Conservation (phyloP, 2,113 vertebrate genomes). For the Emberiza fucata region DNA sequence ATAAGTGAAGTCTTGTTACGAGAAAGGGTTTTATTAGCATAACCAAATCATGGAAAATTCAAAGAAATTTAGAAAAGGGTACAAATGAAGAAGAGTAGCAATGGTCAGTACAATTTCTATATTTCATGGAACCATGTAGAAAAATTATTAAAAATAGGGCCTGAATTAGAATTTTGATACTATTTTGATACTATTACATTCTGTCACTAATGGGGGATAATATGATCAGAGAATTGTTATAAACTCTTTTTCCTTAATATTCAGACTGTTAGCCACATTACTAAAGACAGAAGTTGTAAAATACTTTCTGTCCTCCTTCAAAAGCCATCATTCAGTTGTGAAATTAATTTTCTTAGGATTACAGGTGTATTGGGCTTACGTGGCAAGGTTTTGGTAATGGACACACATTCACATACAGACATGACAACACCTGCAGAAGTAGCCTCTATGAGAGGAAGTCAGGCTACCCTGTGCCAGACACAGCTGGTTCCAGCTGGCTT, state of each 20-base stretch:
- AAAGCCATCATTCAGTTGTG: background rate
- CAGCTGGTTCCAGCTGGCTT: background rate
- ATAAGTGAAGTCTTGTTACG: background rate
- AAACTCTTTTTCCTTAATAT: background rate
- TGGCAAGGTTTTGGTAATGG: background rate
- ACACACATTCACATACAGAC: background rate
- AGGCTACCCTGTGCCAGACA: background rate
- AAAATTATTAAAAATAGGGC: background rate
- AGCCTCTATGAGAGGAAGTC: background rate
- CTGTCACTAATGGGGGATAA: background rate
- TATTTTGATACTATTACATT: background rate
- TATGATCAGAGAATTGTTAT: background rate
- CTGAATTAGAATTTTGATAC: background rate
- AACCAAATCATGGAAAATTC: background rate
- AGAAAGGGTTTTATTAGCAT: background rate
- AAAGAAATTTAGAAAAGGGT: background rate
- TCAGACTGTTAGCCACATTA: background rate
- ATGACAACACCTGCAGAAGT: background rate
- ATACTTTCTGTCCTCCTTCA: background rate
- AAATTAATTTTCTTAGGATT: background rate
- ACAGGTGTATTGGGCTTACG: background rate
- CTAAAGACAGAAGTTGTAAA: background rate
- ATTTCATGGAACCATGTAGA: background rate
- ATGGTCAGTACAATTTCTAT: background rate
- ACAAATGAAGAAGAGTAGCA: background rate